phyloP scores from a whole-genome alignment of 2,888 invertebrate species.

The Hemicrepidius hirtus region DNA sequence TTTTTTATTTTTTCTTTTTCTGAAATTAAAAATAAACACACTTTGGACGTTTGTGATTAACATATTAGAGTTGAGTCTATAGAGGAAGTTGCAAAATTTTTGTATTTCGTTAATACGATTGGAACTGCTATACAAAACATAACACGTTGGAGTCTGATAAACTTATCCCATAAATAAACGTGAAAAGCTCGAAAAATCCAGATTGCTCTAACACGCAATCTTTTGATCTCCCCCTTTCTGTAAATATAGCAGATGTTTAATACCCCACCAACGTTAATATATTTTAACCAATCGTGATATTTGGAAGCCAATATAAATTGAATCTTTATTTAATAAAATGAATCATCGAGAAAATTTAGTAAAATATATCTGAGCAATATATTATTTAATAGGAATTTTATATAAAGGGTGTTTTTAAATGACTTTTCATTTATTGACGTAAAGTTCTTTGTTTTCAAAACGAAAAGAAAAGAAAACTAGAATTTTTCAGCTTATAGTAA shows the following conservation, averaged over 20 bases:
- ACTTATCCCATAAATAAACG: conserved; percentile 23
- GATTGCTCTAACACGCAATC: conserved; percentile 16
- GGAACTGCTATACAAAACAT: conserved; percentile 4
- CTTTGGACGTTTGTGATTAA: background rate
- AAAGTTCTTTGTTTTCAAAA: too few relatives aligned
- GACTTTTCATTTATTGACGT: too few relatives aligned
- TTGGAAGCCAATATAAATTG: too few relatives aligned
- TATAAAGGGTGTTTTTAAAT: too few relatives aligned
- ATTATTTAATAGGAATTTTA: too few relatives aligned
- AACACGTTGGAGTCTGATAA: conserved; percentile 20
- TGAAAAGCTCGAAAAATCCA: conserved; percentile 18
- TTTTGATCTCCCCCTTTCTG: conserved; percentile 25
- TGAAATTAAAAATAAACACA: too few relatives aligned
- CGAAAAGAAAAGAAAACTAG: too few relatives aligned
- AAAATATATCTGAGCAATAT: too few relatives aligned
- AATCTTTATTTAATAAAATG: too few relatives aligned
- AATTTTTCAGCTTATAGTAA: too few relatives aligned
- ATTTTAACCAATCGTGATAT: background rate
- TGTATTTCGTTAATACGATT: background rate
- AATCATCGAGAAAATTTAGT: too few relatives aligned
- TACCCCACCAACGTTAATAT: conserved; percentile 3
- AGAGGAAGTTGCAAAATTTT: background rate
- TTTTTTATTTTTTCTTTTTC: too few relatives aligned
- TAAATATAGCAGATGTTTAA: conserved; percentile 12
- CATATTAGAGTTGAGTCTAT: background rate